Conservation (phyloP, 2,797 vertebrate genomes). For the Xiphophorus birchmanni region DNA sequence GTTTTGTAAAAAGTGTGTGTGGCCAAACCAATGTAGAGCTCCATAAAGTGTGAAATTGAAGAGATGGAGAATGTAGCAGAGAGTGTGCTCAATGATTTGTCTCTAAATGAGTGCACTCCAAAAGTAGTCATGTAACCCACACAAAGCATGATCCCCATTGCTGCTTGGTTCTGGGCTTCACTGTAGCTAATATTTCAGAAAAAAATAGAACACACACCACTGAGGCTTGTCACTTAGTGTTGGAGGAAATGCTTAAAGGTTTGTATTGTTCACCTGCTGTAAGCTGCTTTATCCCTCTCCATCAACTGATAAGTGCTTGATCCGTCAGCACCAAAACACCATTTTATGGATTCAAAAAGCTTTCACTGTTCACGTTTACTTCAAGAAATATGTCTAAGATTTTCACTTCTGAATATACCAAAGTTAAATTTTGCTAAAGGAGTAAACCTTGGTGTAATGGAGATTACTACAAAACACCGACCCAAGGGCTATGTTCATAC, state of each 20-base stretch:
- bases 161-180: background rate
- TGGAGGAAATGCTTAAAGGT: conserved; percentile 29
- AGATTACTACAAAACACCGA: background rate
- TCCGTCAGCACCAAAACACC: conserved; percentile 37
- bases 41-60: conserved; percentile 70
- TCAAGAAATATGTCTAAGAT: background rate
- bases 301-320: conserved; percentile 55
- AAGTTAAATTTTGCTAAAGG: background rate
- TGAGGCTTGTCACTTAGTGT: conserved; percentile 33
- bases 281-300: conserved; percentile 58
- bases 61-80: conserved; percentile 48
- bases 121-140: conserved; percentile 29
- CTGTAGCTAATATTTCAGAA: conserved; percentile 19
- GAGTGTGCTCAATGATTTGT: conserved; percentile 40
- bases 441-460: background rate
- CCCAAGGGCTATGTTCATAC: background rate
- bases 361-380: background rate
- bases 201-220: conserved; percentile 8
- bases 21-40: conserved; percentile 49
- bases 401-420: conserved; percentile 8
- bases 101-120: conserved; percentile 42
- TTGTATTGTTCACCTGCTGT: conserved; percentile 63
- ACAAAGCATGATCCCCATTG: conserved; percentile 43
- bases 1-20: conserved; percentile 32
- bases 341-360: background rate